phyloP scores from a whole-genome alignment of 2,113 vertebrate species.

The Delphinus delphis region DNA sequence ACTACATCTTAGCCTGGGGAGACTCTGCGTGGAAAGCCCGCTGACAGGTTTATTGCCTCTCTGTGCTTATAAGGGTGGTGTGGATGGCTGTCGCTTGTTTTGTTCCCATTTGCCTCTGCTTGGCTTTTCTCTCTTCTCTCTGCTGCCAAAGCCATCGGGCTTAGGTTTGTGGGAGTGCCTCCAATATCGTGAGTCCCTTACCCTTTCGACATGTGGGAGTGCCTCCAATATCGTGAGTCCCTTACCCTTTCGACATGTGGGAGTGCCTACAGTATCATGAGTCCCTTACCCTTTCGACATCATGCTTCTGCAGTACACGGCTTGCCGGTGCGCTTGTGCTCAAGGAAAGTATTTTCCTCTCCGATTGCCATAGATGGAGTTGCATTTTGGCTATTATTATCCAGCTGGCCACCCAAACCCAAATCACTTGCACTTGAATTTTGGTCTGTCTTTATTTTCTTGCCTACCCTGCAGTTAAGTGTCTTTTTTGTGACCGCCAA shows the following conservation, averaged over 20 bases:
- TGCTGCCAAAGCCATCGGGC: too few species aligned
- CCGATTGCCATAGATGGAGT: too few species aligned
- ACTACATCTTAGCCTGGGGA: too few species aligned
- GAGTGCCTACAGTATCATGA: background rate
- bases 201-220: background rate
- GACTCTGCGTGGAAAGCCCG: background rate
- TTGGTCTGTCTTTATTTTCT: background rate
- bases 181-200: background rate
- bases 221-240: background rate
- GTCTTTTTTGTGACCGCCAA: too few species aligned
- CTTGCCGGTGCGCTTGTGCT: background rate
- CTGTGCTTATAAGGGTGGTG: accelerated
- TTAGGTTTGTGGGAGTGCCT: background rate
- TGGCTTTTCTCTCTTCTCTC: background rate
- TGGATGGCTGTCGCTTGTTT: background rate
- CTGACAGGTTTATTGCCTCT: too few species aligned
- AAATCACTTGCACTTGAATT: background rate
- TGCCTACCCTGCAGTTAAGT: background rate
- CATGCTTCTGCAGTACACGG: background rate
- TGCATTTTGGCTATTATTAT: background rate
- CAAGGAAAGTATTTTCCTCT: background rate
- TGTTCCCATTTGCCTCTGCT: accelerated
- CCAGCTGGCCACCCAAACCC: background rate
- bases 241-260: background rate
- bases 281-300: background rate